These are phyloP conservation scores for Acrocephalus kingi DNA, from an alignment of 2,113 vertebrate genomes.

Conservation along the genomic window DNA sequence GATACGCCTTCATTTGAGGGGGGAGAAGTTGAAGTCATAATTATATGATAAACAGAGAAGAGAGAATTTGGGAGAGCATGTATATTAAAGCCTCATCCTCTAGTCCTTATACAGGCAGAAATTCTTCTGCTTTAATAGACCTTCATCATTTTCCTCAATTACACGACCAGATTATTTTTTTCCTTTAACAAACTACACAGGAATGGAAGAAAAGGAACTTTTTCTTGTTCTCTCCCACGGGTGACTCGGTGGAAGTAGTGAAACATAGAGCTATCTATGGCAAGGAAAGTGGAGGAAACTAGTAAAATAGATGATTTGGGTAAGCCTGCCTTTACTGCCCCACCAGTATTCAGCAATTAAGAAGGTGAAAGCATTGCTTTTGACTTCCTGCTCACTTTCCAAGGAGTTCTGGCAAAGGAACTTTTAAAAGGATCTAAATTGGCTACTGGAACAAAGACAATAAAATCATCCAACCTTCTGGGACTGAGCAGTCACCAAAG, in stretches of 20 bases:
- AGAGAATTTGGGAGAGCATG: background rate
- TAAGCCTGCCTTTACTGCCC: background rate
- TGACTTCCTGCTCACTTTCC: background rate
- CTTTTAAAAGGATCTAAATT: background rate
- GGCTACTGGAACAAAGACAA: background rate
- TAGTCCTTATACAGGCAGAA: slow-evolving; percentile 37
- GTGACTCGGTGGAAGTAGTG: background rate
- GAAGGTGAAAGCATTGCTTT: background rate
- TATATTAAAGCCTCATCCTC: background rate
- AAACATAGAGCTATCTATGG: background rate
- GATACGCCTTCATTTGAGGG: slow-evolving; percentile 44
- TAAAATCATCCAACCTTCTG: background rate
- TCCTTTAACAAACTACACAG: background rate
- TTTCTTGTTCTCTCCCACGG: background rate
- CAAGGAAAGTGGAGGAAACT: background rate
- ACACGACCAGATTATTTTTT: background rate
- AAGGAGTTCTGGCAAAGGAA: background rate
- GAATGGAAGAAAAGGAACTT: background rate
- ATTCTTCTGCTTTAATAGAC: background rate
- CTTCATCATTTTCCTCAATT: background rate
- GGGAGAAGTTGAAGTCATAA: slow-evolving; percentile 54
- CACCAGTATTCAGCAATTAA: background rate
- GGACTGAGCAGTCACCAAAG: background rate
- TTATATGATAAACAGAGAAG: slow-evolving; percentile 29
- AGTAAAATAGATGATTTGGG: background rate